Percentiles rank a stretch among this genome's conserved stretches.
These are phyloP conservation scores for Etia nguti DNA, from an alignment of 2,113 vertebrate species.

Conservation along the genomic window DNA sequence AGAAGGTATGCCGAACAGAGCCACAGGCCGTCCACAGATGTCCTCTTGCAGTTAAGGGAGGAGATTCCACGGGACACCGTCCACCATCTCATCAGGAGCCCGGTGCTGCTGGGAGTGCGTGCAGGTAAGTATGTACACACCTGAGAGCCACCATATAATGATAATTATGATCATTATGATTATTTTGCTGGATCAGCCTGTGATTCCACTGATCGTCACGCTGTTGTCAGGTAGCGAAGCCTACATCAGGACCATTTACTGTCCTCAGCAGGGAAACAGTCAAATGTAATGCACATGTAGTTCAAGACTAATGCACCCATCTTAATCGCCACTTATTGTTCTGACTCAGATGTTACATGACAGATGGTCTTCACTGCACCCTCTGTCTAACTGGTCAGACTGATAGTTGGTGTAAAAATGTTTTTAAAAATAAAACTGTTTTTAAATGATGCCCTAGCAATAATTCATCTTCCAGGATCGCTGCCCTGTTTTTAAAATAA, in stretches of 20 bases:
- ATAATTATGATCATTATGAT: no score
- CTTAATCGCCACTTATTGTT: neutral
- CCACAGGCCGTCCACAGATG: no score
- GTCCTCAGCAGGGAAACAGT: neutral
- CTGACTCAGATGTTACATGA: rapidly evolving
- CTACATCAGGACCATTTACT: neutral
- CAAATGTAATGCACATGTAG: rapidly evolving
- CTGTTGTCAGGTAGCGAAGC: neutral
- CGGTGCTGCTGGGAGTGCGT: no score
- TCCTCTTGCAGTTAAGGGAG: no score
- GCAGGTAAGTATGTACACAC: no score
- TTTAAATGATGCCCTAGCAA: neutral
- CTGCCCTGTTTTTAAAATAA: neutral
- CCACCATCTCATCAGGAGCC: no score
- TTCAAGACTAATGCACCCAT: neutral
- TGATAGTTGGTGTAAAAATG: neutral
- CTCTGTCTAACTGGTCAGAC: neutral
- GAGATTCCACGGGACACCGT: no score
- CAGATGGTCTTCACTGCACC: neutral
- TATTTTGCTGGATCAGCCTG: no score
- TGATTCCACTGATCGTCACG: no score
- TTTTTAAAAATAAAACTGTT: rapidly evolving
- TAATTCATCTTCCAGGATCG: neutral
- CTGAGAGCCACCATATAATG: no score
- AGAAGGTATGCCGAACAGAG: no score